Percentiles rank a stretch among this genome's conserved stretches.
These are phyloP conservation scores for Phortica variegata DNA, from an alignment of 1,140 invertebrate genomes.

Conservation along the genomic window DNA sequence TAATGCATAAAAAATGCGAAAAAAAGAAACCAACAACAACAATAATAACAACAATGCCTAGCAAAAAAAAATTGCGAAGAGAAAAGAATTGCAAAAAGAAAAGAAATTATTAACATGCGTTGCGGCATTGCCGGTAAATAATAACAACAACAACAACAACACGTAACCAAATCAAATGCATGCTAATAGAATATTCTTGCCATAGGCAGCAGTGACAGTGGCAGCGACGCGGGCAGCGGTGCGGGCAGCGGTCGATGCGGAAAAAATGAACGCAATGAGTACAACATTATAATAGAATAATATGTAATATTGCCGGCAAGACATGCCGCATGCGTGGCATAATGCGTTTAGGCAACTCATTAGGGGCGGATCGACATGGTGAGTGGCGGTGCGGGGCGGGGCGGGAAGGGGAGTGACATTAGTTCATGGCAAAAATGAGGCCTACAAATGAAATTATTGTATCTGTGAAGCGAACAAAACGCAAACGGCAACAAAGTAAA, in stretches of 20 bases:
- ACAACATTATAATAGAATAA: constrained; percentile 48
- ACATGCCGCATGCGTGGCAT: constrained; percentile 44
- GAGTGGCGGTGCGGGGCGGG: constrained; percentile 30
- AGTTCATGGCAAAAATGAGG: too few relatives aligned
- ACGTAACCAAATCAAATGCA: constrained; percentile 51
- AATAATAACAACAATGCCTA: constrained; percentile 10
- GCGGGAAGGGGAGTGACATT: not conserved
- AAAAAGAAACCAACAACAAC: constrained; percentile 11
- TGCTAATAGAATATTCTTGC: constrained; percentile 18
- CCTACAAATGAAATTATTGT: not conserved
- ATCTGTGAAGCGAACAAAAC: not conserved
- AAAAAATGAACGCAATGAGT: constrained; percentile 17
- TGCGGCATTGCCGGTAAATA: too few relatives aligned
- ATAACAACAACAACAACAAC: too few relatives aligned
- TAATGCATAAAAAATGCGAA: too few relatives aligned
- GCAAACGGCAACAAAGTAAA: constrained; percentile 38
- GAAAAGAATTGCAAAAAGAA: not conserved
- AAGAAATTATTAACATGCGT: constrained; percentile 18
- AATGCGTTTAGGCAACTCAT: not conserved
- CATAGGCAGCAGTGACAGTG: constrained; percentile 4
- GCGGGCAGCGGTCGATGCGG: not conserved
- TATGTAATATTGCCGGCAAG: constrained; percentile 36
- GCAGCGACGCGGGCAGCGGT: not conserved
- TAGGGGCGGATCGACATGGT: constrained; percentile 14
- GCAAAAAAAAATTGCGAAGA: not conserved